Percentiles rank a stretch among this genome's conserved stretches.
Evolutionary conservation across 2,888 invertebrate genomes (phyloP).

Genomic region (Archaeoteleia sp.): DNA sequence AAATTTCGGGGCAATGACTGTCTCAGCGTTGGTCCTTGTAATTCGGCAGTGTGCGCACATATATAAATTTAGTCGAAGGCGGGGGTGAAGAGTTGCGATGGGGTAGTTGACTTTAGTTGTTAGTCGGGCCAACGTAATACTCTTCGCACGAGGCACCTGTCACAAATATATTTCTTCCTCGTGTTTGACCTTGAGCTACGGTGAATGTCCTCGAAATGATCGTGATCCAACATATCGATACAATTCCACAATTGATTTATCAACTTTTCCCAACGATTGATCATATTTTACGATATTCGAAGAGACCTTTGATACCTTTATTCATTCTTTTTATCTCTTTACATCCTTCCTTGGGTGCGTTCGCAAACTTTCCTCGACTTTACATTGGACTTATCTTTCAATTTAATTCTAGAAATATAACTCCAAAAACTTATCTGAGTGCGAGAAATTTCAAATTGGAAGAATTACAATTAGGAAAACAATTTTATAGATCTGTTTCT

Average conservation of each 20-base stretch:
- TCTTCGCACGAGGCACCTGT: conserved; percentile 54
- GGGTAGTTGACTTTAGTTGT: conserved; percentile 59
- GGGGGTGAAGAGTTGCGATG: conserved; percentile 47
- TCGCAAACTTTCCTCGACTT: too few relatives aligned
- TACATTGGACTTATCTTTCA: too few relatives aligned
- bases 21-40: conserved; percentile 2
- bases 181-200: conserved; percentile 39
- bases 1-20: conserved; percentile 5
- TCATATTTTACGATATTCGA: too few relatives aligned
- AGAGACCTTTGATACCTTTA: too few relatives aligned
- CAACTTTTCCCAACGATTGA: too few relatives aligned
- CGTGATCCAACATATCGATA: conserved; percentile 6
- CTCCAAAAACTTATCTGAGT: too few relatives aligned
- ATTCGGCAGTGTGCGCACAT: conserved; percentile 12
- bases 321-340: too few relatives aligned
- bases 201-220: background rate
- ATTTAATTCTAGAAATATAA: too few relatives aligned
- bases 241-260: background rate
- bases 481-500: too few relatives aligned
- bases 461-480: too few relatives aligned
- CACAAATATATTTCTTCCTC: conserved; percentile 50
- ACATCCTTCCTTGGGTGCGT: too few relatives aligned
- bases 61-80: conserved; percentile 45
- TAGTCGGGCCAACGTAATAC: conserved; percentile 42
- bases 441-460: too few relatives aligned